Evolutionary conservation across 2,113 vertebrate genomes (phyloP).

Genomic region (Natator depressus): DNA sequence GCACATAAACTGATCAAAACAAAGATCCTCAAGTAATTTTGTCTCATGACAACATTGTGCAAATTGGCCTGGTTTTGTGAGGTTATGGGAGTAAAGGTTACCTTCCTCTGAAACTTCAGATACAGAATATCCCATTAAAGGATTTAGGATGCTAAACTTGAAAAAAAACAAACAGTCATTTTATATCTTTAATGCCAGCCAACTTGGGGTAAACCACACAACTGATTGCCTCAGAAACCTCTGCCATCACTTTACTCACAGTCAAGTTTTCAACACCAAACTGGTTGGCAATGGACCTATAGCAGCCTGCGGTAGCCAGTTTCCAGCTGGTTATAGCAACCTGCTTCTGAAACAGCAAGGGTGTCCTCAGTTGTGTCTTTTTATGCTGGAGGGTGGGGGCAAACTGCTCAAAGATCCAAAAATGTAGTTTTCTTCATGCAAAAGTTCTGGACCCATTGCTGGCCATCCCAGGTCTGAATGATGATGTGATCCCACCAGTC

Average conservation of each 20-base stretch:
- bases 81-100: no score
- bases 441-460: background rate
- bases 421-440: background rate
- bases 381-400: background rate
- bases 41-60: no score
- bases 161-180: no score
- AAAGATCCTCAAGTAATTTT: no score
- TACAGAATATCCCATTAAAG: no score
- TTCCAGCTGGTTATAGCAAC: background rate
- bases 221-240: background rate
- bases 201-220: background rate
- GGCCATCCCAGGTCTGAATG: background rate
- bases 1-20: no score
- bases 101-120: no score
- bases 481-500: background rate
- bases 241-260: background rate
- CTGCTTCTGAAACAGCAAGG: background rate
- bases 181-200: background rate
- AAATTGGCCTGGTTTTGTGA: no score
- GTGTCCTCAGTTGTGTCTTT: background rate
- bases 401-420: background rate
- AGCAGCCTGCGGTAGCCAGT: background rate
- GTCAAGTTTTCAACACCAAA: background rate
- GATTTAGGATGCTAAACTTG: no score
- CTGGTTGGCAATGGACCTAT: background rate